phyloP scores from a whole-genome alignment of 2,888 invertebrate genomes.

The Deilephila porcellus region DNA sequence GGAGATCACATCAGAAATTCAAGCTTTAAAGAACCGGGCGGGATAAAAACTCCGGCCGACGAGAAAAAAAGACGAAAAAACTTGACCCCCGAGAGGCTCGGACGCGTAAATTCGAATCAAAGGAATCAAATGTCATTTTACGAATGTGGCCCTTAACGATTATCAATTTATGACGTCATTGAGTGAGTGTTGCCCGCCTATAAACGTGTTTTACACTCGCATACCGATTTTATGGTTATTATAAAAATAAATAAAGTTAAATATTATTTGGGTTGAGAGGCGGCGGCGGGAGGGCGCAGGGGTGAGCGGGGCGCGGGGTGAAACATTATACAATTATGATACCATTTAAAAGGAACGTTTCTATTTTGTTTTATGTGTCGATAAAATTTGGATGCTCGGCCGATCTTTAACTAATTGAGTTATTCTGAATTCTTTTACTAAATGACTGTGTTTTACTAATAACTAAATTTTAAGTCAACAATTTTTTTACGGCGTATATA shows the following conservation, averaged over 20 bases:
- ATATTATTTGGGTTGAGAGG: conserved; percentile 22
- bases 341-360: conserved; percentile 17
- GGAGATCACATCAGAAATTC: conserved; percentile 82
- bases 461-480: not conserved
- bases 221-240: conserved; percentile 38
- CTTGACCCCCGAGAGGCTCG: conserved; percentile 65
- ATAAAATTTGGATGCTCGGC: conserved; percentile 20
- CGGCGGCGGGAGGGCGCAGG: not conserved
- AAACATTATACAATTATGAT: conserved; percentile 26
- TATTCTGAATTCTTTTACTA: conserved; percentile 12
- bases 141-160: conserved; percentile 63
- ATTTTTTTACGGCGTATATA: not conserved
- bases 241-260: conserved; percentile 40
- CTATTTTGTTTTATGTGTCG: conserved; percentile 26
- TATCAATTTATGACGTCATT: conserved; percentile 60
- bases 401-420: conserved; percentile 25
- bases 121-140: conserved; percentile 81
- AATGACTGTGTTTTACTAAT: conserved; percentile 9
- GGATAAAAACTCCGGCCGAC: conserved; percentile 60
- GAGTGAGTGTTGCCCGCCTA: conserved; percentile 48
- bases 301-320: not conserved
- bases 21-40: conserved; percentile 75
- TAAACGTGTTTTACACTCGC: conserved; percentile 52
- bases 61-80: conserved; percentile 53
- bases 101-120: conserved; percentile 81